Conservation (phyloP, 2,888 invertebrate species). For the Acleris holmiana region DNA sequence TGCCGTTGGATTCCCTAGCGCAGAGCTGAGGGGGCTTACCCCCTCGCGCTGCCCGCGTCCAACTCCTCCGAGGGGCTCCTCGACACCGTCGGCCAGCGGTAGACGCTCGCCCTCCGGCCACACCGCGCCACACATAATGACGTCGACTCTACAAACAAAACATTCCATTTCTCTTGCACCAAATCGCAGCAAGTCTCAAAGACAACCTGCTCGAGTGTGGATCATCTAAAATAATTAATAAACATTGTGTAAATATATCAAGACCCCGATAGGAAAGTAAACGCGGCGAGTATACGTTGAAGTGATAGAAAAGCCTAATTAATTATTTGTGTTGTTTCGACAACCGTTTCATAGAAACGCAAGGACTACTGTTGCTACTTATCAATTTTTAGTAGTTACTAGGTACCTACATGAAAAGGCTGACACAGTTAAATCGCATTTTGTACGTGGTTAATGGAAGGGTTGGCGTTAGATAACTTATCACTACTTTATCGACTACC, state of each 20-base stretch:
- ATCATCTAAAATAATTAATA: conserved; percentile 50
- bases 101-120: conserved; percentile 36
- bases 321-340: conserved; percentile 75
- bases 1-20: conserved; percentile 84
- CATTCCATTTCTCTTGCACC: conserved; percentile 50
- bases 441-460: conserved; percentile 50
- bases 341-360: conserved; percentile 82
- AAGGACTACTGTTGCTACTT: conserved; percentile 75
- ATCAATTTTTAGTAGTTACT: conserved; percentile 78
- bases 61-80: conserved; percentile 75
- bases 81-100: conserved; percentile 53
- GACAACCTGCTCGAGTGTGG: conserved; percentile 57
- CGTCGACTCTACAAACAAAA: conserved; percentile 36
- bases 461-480: conserved; percentile 35
- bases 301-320: conserved; percentile 81
- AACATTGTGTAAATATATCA: conserved; percentile 59
- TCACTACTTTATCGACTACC: conserved; percentile 33
- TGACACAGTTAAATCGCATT: conserved; percentile 74
- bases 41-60: conserved; percentile 70
- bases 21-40: conserved; percentile 76
- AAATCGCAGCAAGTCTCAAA: conserved; percentile 66
- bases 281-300: conserved; percentile 78
- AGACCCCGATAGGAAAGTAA: conserved; percentile 48
- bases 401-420: conserved; percentile 76
- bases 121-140: neutral